Evolutionary conservation across 1,140 invertebrate genomes (phyloP), one percentile per base, ranked within the genome.

Genomic region (Lepidurus couesii): DNA sequence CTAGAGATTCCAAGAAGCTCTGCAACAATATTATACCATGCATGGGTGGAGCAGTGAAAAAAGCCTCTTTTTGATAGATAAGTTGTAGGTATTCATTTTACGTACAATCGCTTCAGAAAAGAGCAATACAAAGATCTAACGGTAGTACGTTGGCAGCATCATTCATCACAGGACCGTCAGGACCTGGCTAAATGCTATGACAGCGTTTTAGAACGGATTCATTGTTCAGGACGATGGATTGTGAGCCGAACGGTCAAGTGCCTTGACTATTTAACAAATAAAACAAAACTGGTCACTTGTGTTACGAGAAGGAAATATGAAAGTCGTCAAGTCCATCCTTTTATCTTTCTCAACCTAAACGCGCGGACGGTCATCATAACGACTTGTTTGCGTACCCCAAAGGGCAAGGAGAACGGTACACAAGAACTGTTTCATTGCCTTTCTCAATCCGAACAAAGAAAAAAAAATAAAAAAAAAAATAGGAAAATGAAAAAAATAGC

Each of bases 151-250:
- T n/a, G 53, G 21, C 53, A 65, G 13, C 53, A 65, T 65, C 53
- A 65, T 65, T 65, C 53, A 65, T 65, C 53, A 65, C 53, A 7
- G 53, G 53, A 65, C 53, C 21, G n/a, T 21, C 53, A 7, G 53
- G 53, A 65, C 53, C 21, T 13, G 53, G 53, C 13, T 65, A 65
- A 65, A 65, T 65, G 53, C 53, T 65, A 65, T 65, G 53, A 65
- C 53, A 65, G 53, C 53, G 53, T 65, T 21, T 65, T 65, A 65
- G 21, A 65, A 9, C 16, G 53, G 53, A 65, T 65, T 13, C 53
- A 65, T 65, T 7, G 53, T 16, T 65, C 53, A 16, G 53, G 21
- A 13, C 34, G 53, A n/a, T 13, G 21, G 53, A 65, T 65, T 65
- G 53, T 65, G 21, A 65, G 53, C 13, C 9, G 21, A 65, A 21